A percentile compares a stretch with the other conserved stretches of the same genome.
phyloP scores from a whole-genome alignment of 2,888 invertebrate species.

The Laothoe populi region DNA sequence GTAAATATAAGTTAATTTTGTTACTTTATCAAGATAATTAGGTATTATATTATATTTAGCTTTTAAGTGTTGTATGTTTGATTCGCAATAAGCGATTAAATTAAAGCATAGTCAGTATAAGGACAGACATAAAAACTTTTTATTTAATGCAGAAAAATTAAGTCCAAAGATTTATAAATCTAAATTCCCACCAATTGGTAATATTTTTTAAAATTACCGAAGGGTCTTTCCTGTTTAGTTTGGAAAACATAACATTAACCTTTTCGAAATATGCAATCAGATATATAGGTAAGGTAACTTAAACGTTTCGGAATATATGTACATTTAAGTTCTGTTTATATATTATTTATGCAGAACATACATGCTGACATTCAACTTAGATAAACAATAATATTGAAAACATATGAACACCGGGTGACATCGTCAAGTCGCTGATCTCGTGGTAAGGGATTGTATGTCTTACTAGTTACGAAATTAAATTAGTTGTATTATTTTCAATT shows the following conservation, averaged over 20 bases:
- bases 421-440: slow-evolving; percentile 82
- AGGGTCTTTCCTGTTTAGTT: slow-evolving; percentile 56
- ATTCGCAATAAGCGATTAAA: slow-evolving; percentile 82
- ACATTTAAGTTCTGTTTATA: not conserved
- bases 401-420: slow-evolving; percentile 71
- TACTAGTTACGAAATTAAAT: slow-evolving; percentile 84
- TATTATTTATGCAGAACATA: slow-evolving; percentile 14
- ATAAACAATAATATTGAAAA: slow-evolving; percentile 40
- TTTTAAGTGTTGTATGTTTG: slow-evolving; percentile 84
- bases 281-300: slow-evolving; percentile 1
- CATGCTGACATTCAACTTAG: slow-evolving; percentile 20
- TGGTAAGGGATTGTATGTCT: slow-evolving; percentile 84
- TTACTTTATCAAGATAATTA: slow-evolving; percentile 83
- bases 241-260: slow-evolving; percentile 31
- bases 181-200: slow-evolving; percentile 79
- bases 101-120: slow-evolving; percentile 77
- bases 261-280: slow-evolving; percentile 26
- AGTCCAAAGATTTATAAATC: slow-evolving; percentile 80
- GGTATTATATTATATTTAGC: slow-evolving; percentile 82
- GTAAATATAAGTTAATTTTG: slow-evolving; percentile 85
- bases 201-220: slow-evolving; percentile 67
- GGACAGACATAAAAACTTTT: slow-evolving; percentile 72
- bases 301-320: slow-evolving; percentile 13
- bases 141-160: slow-evolving; percentile 63
- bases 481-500: slow-evolving; percentile 85